These are phyloP conservation scores for Mythimna ferrago DNA, from an alignment of 2,888 invertebrate genomes.

Conservation along the genomic window DNA sequence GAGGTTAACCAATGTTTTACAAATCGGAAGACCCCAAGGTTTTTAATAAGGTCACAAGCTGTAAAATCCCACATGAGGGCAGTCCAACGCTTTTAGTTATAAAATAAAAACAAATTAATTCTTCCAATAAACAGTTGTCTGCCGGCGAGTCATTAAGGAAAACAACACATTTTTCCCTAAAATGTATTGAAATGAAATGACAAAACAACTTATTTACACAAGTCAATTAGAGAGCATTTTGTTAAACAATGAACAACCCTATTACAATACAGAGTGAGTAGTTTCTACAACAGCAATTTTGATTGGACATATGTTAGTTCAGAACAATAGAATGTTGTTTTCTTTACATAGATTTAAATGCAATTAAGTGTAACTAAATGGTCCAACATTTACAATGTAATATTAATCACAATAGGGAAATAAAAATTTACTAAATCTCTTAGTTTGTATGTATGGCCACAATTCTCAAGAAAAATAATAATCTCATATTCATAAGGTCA, in stretches of 20 bases:
- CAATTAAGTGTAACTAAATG: constrained; percentile 36
- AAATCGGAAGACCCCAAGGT: constrained; percentile 34
- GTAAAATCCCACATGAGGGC: constrained; percentile 57
- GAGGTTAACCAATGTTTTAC: constrained; percentile 18
- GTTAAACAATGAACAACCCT: constrained; percentile 20
- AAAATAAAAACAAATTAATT: constrained; percentile 40
- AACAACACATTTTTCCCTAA: constrained; percentile 44
- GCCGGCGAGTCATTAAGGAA: constrained; percentile 44
- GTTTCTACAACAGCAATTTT: constrained; percentile 23
- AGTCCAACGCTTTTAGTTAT: constrained; percentile 45
- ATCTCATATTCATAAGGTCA: constrained; percentile 45
- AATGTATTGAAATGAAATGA: constrained; percentile 21
- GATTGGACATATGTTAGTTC: constrained; percentile 15
- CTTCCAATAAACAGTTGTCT: constrained; percentile 38
- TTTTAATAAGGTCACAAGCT: constrained; percentile 42
- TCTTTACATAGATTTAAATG: constrained; percentile 1
- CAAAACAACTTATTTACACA: constrained; percentile 41
- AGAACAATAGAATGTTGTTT: not conserved
- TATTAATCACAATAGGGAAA: not conserved
- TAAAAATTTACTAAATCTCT: not conserved
- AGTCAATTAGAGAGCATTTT: constrained; percentile 50
- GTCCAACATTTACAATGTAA: constrained; percentile 2
- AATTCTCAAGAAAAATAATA: constrained; percentile 2
- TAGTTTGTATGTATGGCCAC: constrained; percentile 3
- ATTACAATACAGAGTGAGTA: not conserved